Conservation (phyloP, 2,113 vertebrate species). For the Heliornis fulica region DNA sequence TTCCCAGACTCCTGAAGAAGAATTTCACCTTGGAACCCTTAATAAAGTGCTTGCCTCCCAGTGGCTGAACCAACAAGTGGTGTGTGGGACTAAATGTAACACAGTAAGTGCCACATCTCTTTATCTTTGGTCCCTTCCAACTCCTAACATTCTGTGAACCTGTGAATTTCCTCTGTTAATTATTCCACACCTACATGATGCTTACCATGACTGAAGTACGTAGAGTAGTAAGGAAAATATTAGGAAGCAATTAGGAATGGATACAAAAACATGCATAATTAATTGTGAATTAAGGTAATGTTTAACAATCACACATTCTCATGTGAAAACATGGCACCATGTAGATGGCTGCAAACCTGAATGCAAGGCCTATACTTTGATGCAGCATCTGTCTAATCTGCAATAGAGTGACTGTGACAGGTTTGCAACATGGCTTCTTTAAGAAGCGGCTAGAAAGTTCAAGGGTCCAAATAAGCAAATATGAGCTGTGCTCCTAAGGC, state of each 20-base stretch:
- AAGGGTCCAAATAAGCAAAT: too few relatives aligned
- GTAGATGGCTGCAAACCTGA: not conserved
- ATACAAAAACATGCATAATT: fast-evolving
- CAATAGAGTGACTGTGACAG: too few relatives aligned
- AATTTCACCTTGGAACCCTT: constrained; percentile 92
- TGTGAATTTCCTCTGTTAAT: not conserved
- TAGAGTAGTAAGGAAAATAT: not conserved
- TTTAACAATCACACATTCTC: not conserved
- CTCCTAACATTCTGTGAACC: too few relatives aligned
- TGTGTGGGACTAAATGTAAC: constrained; percentile 98
- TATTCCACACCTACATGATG: not conserved
- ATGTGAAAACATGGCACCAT: not conserved
- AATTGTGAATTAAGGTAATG: not conserved
- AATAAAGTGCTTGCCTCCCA: constrained; percentile 99
- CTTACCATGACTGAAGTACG: fast-evolving
- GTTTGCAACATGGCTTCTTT: too few relatives aligned
- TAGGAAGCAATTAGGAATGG: not conserved
- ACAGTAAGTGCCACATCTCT: constrained; percentile 79
- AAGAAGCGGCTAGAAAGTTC: too few relatives aligned
- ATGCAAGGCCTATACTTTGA: not conserved
- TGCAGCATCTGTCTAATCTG: not conserved
- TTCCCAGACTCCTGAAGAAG: constrained; percentile 88
- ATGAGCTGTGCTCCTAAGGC: too few relatives aligned
- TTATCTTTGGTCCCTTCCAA: too few relatives aligned
- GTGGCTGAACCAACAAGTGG: constrained; percentile 97